Evolutionary conservation across 2,113 vertebrate species (phyloP).

Genomic region (Saccopteryx leptura): DNA sequence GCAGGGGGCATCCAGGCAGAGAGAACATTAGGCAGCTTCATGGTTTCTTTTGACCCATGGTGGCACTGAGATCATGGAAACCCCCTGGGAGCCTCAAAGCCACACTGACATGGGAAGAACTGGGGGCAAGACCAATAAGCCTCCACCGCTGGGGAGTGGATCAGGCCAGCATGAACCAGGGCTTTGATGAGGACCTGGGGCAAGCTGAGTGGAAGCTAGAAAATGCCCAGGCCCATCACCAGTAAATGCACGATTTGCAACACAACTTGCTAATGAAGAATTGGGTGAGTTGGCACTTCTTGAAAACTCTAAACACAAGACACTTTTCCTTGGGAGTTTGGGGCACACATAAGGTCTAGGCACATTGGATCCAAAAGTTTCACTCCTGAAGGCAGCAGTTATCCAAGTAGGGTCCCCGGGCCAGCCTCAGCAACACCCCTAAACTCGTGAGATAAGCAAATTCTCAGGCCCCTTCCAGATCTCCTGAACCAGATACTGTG

Average conservation of each 20-base stretch:
- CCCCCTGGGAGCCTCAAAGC: not conserved
- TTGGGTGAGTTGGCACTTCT: not conserved
- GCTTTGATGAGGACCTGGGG: not conserved
- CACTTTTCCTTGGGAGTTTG: not conserved
- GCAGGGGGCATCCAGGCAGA: not conserved
- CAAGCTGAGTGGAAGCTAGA: not conserved
- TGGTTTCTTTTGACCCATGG: not conserved
- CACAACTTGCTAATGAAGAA: not conserved
- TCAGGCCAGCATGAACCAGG: not conserved
- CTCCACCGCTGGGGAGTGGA: not conserved
- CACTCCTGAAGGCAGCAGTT: not conserved
- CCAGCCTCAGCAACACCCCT: not conserved
- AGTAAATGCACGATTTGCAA: not conserved
- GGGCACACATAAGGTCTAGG: not conserved
- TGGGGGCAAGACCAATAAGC: not conserved
- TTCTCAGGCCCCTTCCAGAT: not conserved
- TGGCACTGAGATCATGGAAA: not conserved
- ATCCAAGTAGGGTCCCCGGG: not conserved
- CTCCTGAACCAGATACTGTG: not conserved
- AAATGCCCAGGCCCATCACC: not conserved
- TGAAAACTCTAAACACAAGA: not conserved
- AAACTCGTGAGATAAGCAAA: not conserved
- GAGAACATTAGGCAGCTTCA: not conserved
- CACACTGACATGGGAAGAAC: too few relatives aligned
- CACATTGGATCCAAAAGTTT: not conserved